Evolutionary conservation across 1,140 invertebrate genomes (phyloP), one percentile per base, ranked within the genome.

Genomic region (Tribolium castaneum): DNA sequence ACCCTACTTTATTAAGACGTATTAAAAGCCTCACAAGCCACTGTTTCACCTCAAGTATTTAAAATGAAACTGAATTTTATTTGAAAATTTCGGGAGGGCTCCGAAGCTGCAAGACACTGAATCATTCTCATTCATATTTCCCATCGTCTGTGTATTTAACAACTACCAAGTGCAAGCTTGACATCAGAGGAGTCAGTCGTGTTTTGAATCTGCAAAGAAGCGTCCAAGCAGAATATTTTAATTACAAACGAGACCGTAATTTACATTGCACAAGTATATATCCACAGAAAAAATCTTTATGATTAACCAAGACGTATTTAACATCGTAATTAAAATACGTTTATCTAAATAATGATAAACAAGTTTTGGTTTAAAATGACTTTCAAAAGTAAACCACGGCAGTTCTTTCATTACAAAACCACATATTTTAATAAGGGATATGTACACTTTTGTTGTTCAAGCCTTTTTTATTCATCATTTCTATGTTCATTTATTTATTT

Each of bases 201-300:
- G 52, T 75, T 75, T 62, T 75, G 73, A 59, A 56, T 62, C 73
- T 75, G 35, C 52, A 75, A 75, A 62, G 73, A 75, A 59, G 35
- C 52, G 73, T 39, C 73, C 73, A 62, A 56, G 73, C 73, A 62
- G 52, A 75, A 75, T 75, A 75, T 59, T 59, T 75, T 75, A 75
- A 75, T 56, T 59, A 75, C 56, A 56, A 49, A 59, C 73, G 52
- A 56, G 30, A 25, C 34, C 19, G 52, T 73, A 73, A 73, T 73
- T 73, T 73, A 73, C 71, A 73, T 52, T 52, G 34, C 71, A 52
- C 49, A 51, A 52, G 50, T 30, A 73, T 52, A 30, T 73, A 73
- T 39, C 13, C 19, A 52, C 45, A 52, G 9, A 54, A 35, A 72
- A 72, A 73, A 73, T 30, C 30, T 51, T 25, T 25, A 52, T 73